Conservation (phyloP, 2,888 invertebrate genomes). For the Blomia tropicalis region DNA sequence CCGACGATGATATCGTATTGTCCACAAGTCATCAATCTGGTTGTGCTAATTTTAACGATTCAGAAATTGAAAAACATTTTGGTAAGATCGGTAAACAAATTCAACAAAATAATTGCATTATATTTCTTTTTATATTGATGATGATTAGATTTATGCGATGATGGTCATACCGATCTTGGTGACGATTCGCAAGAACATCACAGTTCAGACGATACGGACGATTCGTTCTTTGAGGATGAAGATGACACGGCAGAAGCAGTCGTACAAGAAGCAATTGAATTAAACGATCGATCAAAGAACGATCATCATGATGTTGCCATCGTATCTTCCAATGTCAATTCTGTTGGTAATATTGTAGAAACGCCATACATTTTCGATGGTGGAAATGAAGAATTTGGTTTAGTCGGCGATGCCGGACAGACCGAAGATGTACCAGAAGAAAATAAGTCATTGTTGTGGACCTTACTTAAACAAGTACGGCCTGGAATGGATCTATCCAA, state of each 20-base stretch:
- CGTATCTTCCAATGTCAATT: not conserved
- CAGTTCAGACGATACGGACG: slow-evolving; percentile 41
- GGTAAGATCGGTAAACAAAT: slow-evolving; percentile 36
- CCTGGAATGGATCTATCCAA: slow-evolving; percentile 91
- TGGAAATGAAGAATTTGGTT: slow-evolving; percentile 47
- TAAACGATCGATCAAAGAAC: not conserved
- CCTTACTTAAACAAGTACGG: slow-evolving; percentile 77
- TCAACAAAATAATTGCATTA: no score
- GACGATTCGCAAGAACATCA: slow-evolving; percentile 34
- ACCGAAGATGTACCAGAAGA: slow-evolving; percentile 84
- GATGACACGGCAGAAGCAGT: no score
- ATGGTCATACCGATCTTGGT: slow-evolving; percentile 48
- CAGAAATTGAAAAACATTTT: slow-evolving; percentile 75
- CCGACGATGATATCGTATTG: not conserved
- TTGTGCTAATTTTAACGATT: slow-evolving; percentile 44
- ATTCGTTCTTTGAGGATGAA: not conserved
- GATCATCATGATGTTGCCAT: not conserved
- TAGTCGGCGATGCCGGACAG: slow-evolving; percentile 44
- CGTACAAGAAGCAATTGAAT: no score
- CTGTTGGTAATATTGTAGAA: slow-evolving; percentile 36
- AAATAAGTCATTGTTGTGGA: slow-evolving; percentile 86
- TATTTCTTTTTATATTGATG: slow-evolving; percentile 26
- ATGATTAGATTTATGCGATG: slow-evolving; percentile 51
- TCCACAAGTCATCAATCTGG: not conserved
- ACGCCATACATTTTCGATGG: slow-evolving; percentile 45